Conservation (phyloP, 2,797 vertebrate species). For the Aldrovandia affinis region DNA sequence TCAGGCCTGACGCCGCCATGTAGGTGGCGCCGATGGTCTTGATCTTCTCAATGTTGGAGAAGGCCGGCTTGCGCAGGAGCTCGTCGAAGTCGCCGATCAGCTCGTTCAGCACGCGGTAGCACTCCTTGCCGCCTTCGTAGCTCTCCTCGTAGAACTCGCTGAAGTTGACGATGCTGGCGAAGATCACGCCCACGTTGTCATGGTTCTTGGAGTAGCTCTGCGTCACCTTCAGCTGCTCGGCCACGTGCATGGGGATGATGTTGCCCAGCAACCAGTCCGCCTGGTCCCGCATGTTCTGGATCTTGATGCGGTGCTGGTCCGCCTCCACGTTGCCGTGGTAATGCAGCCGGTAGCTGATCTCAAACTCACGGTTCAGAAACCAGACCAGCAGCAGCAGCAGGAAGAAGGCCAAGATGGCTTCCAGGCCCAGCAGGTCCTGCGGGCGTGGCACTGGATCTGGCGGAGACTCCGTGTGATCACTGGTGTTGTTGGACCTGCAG, state of each 20-base stretch:
- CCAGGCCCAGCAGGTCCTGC: constrained; percentile 79
- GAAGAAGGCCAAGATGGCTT: constrained; percentile 86
- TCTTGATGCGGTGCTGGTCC: constrained; percentile 93
- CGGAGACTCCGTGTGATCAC: constrained; percentile 22
- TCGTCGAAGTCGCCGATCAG: constrained; percentile 85
- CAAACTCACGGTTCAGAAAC: constrained; percentile 97
- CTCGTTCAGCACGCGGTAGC: constrained; percentile 83
- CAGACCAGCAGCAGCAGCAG: constrained; percentile 93
- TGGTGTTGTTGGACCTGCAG: constrained; percentile 50
- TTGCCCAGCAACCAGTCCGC: constrained; percentile 85
- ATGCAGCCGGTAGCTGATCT: constrained; percentile 96
- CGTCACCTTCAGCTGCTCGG: constrained; percentile 83
- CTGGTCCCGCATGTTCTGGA: constrained; percentile 89
- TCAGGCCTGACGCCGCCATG: constrained; percentile 84
- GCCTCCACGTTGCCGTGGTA: constrained; percentile 97
- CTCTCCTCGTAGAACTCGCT: constrained; percentile 87
- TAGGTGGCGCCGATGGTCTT: constrained; percentile 87
- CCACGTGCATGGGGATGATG: constrained; percentile 84
- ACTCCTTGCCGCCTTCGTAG: constrained; percentile 83
- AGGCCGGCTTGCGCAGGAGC: constrained; percentile 75
- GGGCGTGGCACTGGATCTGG: constrained; percentile 9
- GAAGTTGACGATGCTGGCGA: constrained; percentile 86
- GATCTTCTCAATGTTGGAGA: constrained; percentile 83
- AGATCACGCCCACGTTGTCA: constrained; percentile 81
- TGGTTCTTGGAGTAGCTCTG: constrained; percentile 87